Evolutionary conservation across 2,797 vertebrate genomes (phyloP), one percentile per base, ranked within the genome.

Genomic region (Gadopsis marmoratus): DNA sequence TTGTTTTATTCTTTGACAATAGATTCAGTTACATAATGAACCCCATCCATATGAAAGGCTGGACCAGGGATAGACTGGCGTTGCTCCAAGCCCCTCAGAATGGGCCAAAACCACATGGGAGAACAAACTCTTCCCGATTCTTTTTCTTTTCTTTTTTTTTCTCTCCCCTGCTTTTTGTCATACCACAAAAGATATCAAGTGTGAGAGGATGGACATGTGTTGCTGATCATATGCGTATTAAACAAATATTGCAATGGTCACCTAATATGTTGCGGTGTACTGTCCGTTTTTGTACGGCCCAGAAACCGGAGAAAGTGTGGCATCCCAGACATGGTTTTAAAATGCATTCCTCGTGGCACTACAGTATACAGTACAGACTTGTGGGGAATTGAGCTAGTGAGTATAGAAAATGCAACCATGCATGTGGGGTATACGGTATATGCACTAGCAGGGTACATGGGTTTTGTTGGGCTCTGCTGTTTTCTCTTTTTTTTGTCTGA

Each of bases 21-120:
- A 94, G 93, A 94, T 91, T 91, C 84, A 81, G 93, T 94, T 95
- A 92, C 94, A 94, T 94, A 94, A 94, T 90, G 88, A 94, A 92
- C 85, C 71, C 89, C 90, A 86, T 94, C 89, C 90, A 92, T 94
- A 94, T 95, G 92, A 94, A 94, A 94, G 91, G 82, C 90, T 79
- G 86, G 89, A 88, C 75, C 74, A 70, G 78, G 91, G 85, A 74
- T 78, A 79, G 89, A 87, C 89, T 95, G 93, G 94, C 89, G 7
- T 12, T 33, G 31, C 78, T 94, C 94, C 94, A 95, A 86, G 87
- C 73, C 82, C 84, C 67, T 79, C 76, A 76, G 84, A 93, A 91
- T 16, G 29, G 88, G 88, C 93, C 93, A 93, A 92, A 94, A 93
- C 91, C 94, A 88, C 93, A 93, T 90, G 91, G 92, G 91, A 93